phyloP scores from a whole-genome alignment of 2,888 invertebrate species.

The Idaea dimidiata region DNA sequence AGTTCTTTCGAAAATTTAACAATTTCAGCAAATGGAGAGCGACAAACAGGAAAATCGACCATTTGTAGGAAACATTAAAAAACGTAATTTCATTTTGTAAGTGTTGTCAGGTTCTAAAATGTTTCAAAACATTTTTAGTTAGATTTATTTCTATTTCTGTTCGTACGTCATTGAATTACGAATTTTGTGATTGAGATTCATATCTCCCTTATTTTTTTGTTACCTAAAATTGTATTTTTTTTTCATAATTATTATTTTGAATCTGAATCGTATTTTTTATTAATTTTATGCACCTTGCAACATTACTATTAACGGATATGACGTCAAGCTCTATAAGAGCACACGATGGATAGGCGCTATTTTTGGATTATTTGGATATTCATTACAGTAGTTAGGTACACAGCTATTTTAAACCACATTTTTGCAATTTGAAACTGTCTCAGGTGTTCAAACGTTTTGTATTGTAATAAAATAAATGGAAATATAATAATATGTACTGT shows the following conservation, averaged over 20 bases:
- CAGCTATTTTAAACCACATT: conserved; percentile 74
- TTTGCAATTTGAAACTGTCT: conserved; percentile 75
- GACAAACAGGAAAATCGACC: conserved; percentile 80
- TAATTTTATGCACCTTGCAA: conserved; percentile 38
- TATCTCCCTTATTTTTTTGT: not conserved
- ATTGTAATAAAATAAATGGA: not conserved
- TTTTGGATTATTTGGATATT: conserved; percentile 69
- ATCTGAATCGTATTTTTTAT: not conserved
- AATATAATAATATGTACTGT: conserved; percentile 14
- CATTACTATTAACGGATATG: conserved; percentile 53
- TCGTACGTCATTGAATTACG: not conserved
- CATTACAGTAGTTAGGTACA: conserved; percentile 52
- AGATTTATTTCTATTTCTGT: not conserved
- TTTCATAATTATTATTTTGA: not conserved
- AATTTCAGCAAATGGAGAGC: conserved; percentile 73
- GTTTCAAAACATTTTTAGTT: conserved; percentile 8
- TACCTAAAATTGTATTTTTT: not conserved
- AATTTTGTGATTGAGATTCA: not conserved
- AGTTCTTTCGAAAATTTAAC: conserved; percentile 67
- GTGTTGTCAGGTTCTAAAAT: conserved; percentile 23
- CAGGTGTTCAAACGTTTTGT: conserved; percentile 36
- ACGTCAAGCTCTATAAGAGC: conserved; percentile 45
- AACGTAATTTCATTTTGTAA: conserved; percentile 29
- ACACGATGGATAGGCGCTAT: conserved; percentile 62
- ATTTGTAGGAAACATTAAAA: conserved; percentile 68